A percentile compares a stretch with the other conserved stretches of the same genome.
Conservation (phyloP, 2,113 vertebrate genomes). For the Alethe diademata region DNA sequence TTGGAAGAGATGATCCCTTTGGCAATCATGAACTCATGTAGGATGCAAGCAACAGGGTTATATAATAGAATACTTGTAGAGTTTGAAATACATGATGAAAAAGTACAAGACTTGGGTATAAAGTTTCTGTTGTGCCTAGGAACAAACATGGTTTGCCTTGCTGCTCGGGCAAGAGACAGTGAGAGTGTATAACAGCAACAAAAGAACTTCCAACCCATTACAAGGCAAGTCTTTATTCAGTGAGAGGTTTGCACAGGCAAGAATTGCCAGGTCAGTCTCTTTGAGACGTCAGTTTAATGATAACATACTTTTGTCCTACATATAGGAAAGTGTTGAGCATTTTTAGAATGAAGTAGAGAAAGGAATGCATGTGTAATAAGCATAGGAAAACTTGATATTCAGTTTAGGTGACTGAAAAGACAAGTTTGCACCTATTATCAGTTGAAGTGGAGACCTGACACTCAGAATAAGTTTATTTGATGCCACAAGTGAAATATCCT, state of each 20-base stretch:
- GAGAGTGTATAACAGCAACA: neutral
- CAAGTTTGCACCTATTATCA: neutral
- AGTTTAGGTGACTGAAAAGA: neutral
- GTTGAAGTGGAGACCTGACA: neutral
- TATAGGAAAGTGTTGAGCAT: neutral
- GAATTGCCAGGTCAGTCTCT: neutral
- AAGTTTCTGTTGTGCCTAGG: neutral
- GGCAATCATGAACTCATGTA: neutral
- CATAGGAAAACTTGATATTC: neutral
- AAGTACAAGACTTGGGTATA: neutral
- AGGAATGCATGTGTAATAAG: neutral
- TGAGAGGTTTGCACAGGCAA: neutral
- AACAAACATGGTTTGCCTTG: neutral
- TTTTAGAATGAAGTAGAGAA: neutral
- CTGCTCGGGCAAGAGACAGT: neutral
- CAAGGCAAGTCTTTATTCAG: neutral
- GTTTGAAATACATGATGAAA: neutral
- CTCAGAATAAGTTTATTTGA: neutral
- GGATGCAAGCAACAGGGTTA: neutral
- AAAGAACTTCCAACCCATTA: neutral
- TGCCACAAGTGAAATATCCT: neutral
- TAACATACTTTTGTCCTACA: neutral
- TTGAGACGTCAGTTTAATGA: neutral
- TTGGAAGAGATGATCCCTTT: neutral
- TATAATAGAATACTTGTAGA: neutral